Conservation (phyloP, 1,140 invertebrate genomes). For the Drosophila bocqueti region DNA sequence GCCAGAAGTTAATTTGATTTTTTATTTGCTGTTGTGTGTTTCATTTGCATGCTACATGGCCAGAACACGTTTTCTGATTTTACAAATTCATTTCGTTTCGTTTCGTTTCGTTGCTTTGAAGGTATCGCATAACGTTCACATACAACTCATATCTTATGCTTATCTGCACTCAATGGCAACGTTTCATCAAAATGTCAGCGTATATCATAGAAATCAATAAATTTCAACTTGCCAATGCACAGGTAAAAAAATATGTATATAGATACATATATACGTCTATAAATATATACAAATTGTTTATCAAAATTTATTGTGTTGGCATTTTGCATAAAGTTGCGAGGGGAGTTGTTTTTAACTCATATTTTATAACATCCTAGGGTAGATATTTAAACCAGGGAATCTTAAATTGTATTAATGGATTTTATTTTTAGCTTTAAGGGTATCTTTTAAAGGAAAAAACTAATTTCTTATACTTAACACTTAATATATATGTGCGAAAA, state of each 20-base stretch:
- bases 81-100: conserved; percentile 64
- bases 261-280: not conserved
- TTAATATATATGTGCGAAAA: no score
- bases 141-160: conserved; percentile 70
- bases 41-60: conserved; percentile 46
- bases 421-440: no score
- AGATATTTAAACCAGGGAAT: conserved; percentile 13
- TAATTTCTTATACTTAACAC: not conserved
- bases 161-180: conserved; percentile 79
- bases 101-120: conserved; percentile 19
- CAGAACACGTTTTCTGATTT: conserved; percentile 77
- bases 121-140: conserved; percentile 30
- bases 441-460: no score
- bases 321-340: conserved; percentile 40
- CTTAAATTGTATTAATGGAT: not conserved
- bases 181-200: conserved; percentile 80
- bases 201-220: conserved; percentile 83
- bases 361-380: conserved; percentile 3
- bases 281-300: conserved; percentile 34
- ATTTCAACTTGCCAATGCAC: conserved; percentile 65
- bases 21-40: conserved; percentile 40
- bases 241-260: conserved; percentile 8
- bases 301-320: conserved; percentile 59
- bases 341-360: conserved; percentile 39
- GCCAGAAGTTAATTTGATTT: conserved; percentile 64